Percentiles rank a stretch among this genome's conserved stretches.
phyloP scores from a whole-genome alignment of 2,797 vertebrate genomes.

The Halcyon badia region DNA sequence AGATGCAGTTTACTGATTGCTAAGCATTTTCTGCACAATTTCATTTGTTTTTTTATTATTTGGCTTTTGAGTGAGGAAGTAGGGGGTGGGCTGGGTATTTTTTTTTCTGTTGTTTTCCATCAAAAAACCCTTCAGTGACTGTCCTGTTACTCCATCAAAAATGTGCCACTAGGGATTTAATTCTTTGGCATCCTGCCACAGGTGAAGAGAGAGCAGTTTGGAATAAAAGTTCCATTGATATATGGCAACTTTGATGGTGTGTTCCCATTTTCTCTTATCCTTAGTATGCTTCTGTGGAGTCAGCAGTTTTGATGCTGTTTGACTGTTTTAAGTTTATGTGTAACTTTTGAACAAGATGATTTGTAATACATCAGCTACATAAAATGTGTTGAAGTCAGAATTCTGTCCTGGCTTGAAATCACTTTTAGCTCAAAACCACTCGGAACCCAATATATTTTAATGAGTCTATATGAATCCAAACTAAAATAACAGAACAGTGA shows the following conservation, averaged over 20 bases:
- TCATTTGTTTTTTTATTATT: not conserved
- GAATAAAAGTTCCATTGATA: not conserved
- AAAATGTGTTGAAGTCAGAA: not conserved
- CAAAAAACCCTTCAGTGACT: not conserved
- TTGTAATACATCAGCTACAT: not conserved
- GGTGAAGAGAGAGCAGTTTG: not conserved
- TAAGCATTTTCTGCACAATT: not conserved
- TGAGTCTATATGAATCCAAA: not conserved
- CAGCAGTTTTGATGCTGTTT: not conserved
- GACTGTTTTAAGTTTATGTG: not conserved
- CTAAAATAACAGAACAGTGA: not conserved
- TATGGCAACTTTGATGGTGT: not conserved
- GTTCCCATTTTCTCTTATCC: not conserved
- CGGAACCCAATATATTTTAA: not conserved
- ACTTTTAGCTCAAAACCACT: not conserved
- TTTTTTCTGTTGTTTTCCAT: not conserved
- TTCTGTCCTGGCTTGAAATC: not conserved
- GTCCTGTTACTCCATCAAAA: constrained; percentile 1
- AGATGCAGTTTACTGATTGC: not conserved
- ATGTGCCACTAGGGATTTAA: not conserved
- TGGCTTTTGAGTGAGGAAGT: not conserved
- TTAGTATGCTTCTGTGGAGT: not conserved
- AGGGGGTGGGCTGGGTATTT: not conserved
- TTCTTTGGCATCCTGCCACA: not conserved
- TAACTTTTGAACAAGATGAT: not conserved